Conservation (phyloP, 1,140 invertebrate genomes). For the Bilobella aurantiaca region DNA sequence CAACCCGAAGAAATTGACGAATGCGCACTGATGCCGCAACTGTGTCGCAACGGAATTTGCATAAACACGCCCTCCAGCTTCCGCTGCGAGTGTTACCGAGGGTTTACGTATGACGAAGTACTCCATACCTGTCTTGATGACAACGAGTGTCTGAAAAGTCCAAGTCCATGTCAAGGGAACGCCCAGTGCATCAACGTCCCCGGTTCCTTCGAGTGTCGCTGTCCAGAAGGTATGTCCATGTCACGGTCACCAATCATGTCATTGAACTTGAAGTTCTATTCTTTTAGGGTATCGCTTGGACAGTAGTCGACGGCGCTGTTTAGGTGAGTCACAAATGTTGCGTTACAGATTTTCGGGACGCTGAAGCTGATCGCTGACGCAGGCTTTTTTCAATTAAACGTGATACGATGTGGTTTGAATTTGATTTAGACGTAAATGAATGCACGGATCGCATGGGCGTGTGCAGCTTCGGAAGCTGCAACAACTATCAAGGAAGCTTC, state of each 20-base stretch:
- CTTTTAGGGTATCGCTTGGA: conserved; percentile 27
- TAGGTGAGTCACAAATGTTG: too few species aligned
- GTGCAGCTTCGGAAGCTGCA: conserved; percentile 59
- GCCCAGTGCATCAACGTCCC: conserved; percentile 66
- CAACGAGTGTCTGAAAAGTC: conserved; percentile 53
- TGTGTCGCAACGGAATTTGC: conserved; percentile 68
- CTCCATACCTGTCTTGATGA: conserved; percentile 67
- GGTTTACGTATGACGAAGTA: conserved; percentile 62
- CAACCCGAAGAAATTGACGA: conserved; percentile 62
- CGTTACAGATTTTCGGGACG: too few species aligned
- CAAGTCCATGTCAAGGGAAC: conserved; percentile 61
- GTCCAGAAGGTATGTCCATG: conserved; percentile 50
- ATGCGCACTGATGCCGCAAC: conserved; percentile 66
- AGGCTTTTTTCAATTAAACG: background rate
- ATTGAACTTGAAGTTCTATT: background rate
- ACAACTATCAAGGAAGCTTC: conserved; percentile 61
- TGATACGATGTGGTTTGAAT: background rate
- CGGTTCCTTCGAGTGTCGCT: conserved; percentile 57
- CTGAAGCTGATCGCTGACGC: too few species aligned
- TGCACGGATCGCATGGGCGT: conserved; percentile 55
- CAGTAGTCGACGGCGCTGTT: conserved; percentile 53
- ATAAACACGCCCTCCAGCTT: conserved; percentile 69
- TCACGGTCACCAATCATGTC: conserved; percentile 54
- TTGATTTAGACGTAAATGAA: conserved; percentile 55
- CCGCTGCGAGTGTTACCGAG: conserved; percentile 55